Conservation (phyloP, 2,888 invertebrate species). For the Oxycera nigricornis region DNA sequence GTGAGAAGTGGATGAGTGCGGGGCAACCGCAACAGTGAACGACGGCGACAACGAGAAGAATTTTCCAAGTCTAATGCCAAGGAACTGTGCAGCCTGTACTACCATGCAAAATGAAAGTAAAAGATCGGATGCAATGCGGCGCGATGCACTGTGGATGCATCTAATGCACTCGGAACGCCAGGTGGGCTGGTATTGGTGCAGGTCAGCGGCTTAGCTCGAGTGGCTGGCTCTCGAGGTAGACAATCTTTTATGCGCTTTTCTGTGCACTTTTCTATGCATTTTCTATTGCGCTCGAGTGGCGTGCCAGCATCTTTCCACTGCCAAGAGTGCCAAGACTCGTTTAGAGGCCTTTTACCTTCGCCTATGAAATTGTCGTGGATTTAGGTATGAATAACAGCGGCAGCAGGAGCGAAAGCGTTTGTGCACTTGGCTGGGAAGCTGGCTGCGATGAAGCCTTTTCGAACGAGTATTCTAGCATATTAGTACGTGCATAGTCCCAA, state of each 20-base stretch:
- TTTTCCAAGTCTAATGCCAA: conserved; percentile 40
- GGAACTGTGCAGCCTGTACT: conserved; percentile 21
- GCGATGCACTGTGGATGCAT: conserved; percentile 5
- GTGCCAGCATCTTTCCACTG: conserved; percentile 7
- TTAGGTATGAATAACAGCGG: not conserved
- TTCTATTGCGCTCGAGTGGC: conserved; percentile 21
- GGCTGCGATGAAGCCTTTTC: not conserved
- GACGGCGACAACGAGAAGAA: conserved; percentile 22
- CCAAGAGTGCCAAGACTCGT: conserved; percentile 27
- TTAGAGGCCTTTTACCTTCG: conserved; percentile 39
- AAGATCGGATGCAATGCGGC: conserved; percentile 12
- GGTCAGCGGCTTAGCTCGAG: conserved; percentile 31
- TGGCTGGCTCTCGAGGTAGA: not conserved
- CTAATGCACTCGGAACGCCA: conserved; percentile 22
- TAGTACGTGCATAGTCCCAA: too few species aligned
- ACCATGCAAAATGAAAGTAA: conserved; percentile 29
- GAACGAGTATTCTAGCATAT: too few species aligned
- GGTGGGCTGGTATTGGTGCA: conserved; percentile 30
- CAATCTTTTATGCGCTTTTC: conserved; percentile 24
- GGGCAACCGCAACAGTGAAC: conserved; percentile 4
- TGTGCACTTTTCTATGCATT: conserved; percentile 24
- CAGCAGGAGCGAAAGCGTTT: conserved; percentile 23
- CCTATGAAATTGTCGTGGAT: conserved; percentile 30
- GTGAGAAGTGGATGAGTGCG: not conserved
- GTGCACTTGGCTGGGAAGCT: not conserved